phyloP scores from a whole-genome alignment of 2,797 vertebrate species.

The Sebastes diaconus region DNA sequence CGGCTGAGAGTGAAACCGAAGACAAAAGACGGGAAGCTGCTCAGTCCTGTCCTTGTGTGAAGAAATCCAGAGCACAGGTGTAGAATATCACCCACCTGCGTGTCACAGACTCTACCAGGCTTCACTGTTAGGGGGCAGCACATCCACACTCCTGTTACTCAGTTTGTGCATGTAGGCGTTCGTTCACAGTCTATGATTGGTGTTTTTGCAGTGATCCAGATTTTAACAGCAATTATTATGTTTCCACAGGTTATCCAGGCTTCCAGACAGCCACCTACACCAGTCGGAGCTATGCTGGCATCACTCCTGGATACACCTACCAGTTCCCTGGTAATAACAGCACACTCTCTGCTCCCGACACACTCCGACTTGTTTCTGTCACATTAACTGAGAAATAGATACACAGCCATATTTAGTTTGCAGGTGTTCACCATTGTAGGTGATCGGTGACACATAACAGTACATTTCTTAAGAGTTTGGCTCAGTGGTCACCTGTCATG shows the following conservation, averaged over 20 bases:
- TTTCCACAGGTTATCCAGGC: constrained; percentile 92
- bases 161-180: background rate
- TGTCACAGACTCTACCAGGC: constrained; percentile 9
- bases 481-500: background rate
- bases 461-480: background rate
- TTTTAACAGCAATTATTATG: constrained; percentile 5
- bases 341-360: constrained; percentile 12
- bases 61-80: constrained; percentile 50
- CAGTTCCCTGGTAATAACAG: constrained; percentile 94
- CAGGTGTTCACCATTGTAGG: background rate
- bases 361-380: background rate
- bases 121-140: constrained; percentile 29
- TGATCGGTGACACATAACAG: background rate
- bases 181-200: background rate
- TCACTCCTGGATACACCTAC: constrained; percentile 98
- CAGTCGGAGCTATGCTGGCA: constrained; percentile 97
- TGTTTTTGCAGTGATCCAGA: background rate
- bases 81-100: constrained; percentile 60
- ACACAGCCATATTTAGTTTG: background rate
- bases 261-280: constrained; percentile 98
- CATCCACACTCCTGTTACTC: background rate
- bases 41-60: constrained; percentile 18
- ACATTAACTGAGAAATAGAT: background rate
- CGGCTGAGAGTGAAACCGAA: background rate
- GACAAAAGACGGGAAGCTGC: background rate